phyloP scores from a whole-genome alignment of 2,888 invertebrate genomes.

The Parapristionchus giblindavisi region DNA sequence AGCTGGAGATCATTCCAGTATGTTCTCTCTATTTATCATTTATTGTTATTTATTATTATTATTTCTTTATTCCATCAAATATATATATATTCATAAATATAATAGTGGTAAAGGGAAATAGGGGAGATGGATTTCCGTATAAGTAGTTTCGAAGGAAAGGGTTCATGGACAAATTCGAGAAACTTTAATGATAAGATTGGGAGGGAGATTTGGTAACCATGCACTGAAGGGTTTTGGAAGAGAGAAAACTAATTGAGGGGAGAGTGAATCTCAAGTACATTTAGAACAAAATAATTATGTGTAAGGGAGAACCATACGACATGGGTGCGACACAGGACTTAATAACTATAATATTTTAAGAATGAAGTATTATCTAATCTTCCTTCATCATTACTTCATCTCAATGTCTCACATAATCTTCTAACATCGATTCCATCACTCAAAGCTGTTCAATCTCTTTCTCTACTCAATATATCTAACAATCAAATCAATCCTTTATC shows the following conservation, averaged over 20 bases:
- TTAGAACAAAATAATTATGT: too few relatives aligned
- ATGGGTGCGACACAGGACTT: not conserved
- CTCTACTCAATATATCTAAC: not conserved
- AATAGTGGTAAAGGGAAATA: too few relatives aligned
- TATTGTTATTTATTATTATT: not conserved
- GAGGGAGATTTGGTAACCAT: too few relatives aligned
- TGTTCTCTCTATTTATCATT: not conserved
- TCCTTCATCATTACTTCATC: constrained; percentile 7
- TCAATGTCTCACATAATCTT: constrained; percentile 20
- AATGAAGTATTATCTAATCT: not conserved
- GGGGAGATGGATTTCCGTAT: too few relatives aligned
- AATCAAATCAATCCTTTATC: not conserved
- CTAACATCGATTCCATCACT: not conserved
- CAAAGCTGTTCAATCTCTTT: not conserved
- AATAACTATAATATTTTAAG: not conserved
- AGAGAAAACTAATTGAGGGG: too few relatives aligned
- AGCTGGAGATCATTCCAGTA: not conserved
- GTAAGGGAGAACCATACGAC: too few relatives aligned
- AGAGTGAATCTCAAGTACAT: too few relatives aligned
- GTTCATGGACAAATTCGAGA: too few relatives aligned
- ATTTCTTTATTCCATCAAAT: not conserved
- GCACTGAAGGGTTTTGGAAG: too few relatives aligned
- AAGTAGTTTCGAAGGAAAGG: too few relatives aligned
- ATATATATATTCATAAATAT: not conserved
- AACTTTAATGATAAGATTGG: too few relatives aligned